These are phyloP conservation scores for Blastomussa wellsi DNA, from an alignment of 92 coral and sea anemone species.

Conservation along the genomic window DNA sequence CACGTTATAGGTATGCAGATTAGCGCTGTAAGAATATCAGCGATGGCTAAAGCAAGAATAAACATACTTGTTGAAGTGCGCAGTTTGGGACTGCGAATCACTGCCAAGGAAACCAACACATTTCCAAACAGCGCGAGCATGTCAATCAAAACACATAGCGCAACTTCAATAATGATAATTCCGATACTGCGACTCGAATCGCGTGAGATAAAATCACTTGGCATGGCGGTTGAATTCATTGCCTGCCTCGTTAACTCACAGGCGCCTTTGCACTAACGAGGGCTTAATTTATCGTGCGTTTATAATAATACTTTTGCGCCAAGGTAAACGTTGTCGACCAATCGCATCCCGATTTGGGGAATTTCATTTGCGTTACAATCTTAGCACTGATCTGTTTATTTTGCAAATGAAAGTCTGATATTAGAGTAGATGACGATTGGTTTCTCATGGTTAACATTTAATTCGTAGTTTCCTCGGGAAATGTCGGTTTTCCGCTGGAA, in stretches of 20 bases:
- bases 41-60: conserved; percentile 28
- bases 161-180: conserved; percentile 6
- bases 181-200: conserved; percentile 21
- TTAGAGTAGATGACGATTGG: neutral
- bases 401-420: neutral
- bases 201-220: neutral
- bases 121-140: conserved; percentile 30
- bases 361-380: conserved; percentile 3
- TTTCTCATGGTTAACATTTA: neutral
- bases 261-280: neutral
- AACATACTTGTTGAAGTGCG: conserved; percentile 41
- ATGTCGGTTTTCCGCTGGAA: neutral
- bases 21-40: conserved; percentile 16
- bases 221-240: conserved; percentile 14
- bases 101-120: conserved; percentile 36
- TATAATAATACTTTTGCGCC: neutral
- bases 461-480: neutral
- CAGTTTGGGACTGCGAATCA: conserved; percentile 35
- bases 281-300: neutral
- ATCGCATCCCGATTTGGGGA: neutral
- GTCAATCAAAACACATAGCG: conserved; percentile 14
- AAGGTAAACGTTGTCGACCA: conserved; percentile 21
- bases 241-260: neutral
- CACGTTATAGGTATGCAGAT: conserved; percentile 31
- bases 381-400: conserved; percentile 3